These are phyloP conservation scores for Cydia strobilella DNA, from an alignment of 1,140 invertebrate species.

Conservation along the genomic window DNA sequence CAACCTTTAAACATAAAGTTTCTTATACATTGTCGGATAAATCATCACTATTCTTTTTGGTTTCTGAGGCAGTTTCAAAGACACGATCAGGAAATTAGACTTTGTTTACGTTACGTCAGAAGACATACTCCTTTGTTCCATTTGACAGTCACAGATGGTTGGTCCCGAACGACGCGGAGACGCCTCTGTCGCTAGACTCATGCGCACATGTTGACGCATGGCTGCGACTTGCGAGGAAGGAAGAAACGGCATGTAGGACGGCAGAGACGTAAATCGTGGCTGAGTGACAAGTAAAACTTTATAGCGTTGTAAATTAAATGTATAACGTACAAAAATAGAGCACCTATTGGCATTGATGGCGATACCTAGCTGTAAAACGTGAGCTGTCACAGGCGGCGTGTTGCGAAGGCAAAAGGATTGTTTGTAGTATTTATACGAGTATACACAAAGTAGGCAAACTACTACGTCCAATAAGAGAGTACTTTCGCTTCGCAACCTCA, in stretches of 20 bases:
- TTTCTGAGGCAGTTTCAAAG: slow-evolving; percentile 41
- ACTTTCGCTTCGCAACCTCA: too few species aligned
- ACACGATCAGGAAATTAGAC: slow-evolving; percentile 70
- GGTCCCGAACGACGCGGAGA: slow-evolving; percentile 57
- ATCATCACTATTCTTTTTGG: background rate
- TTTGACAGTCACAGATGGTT: slow-evolving; percentile 60
- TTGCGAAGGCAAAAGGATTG: background rate
- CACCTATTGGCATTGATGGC: slow-evolving; percentile 55
- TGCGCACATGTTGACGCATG: slow-evolving; percentile 68
- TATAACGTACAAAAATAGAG: slow-evolving; percentile 68
- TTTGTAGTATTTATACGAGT: slow-evolving; percentile 14
- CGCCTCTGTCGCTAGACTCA: slow-evolving; percentile 63
- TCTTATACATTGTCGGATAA: background rate
- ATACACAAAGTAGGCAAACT: slow-evolving; percentile 1
- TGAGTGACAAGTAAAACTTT: slow-evolving; percentile 78
- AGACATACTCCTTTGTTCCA: slow-evolving; percentile 71
- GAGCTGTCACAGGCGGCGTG: slow-evolving; percentile 64
- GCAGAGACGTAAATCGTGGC: slow-evolving; percentile 66
- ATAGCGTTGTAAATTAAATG: slow-evolving; percentile 75
- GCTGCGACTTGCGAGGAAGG: slow-evolving; percentile 65
- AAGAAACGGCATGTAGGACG: slow-evolving; percentile 75
- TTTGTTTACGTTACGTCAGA: slow-evolving; percentile 69
- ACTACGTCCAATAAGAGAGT: background rate
- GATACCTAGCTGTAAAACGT: slow-evolving; percentile 66
- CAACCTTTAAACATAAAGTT: background rate